Evolutionary conservation across 2,797 vertebrate genomes (phyloP), one percentile per base, ranked within the genome.

Genomic region (Cossypha heuglini): DNA sequence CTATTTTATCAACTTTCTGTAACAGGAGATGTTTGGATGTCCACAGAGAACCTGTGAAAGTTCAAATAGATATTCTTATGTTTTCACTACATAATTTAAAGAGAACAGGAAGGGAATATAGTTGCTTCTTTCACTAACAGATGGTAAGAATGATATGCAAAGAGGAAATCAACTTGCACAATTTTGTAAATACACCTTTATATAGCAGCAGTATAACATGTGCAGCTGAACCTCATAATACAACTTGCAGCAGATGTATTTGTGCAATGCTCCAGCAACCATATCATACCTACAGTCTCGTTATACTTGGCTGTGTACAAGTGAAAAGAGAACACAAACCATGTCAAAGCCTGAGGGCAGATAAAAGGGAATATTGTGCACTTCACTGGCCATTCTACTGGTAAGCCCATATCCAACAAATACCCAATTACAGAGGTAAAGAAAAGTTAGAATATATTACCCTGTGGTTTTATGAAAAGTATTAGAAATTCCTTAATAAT

Each of bases 31-130:
- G 13, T 93, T 91, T 90, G 79, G 67, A 82, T 31, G 5, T 80
- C 72, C 89, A 89, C 86, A 92, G 76, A 89, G 88, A 88, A 96
- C 76, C 78, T 91, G 58, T 48, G 16, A 43, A 92, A 73, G 26
- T 62, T 93, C 73, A 92, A 85, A 93, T 63, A 94, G 86, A 74
- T 94, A 93, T 76, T 88, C 78, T 73, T 38, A 82, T 49, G 37
- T 48, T 90, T 93, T 85, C 68, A 64, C 17, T 25, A 74, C 3
- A 57, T 78, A 86, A 94, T 79, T 51, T 68, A 91, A 61, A 84
- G 51, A 81, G 62, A 93, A 51, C 16, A 68, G 52, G 51, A 40
- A 57, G 43, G 49, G 29, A 93, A 55, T 11, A 37, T 5, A 45
- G 18, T 37, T 71, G 28, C 55, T 86, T 45, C 10, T 11, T 62